These are phyloP conservation scores for Pseudoips prasinana DNA, from an alignment of 2,888 invertebrate species.

Conservation along the genomic window DNA sequence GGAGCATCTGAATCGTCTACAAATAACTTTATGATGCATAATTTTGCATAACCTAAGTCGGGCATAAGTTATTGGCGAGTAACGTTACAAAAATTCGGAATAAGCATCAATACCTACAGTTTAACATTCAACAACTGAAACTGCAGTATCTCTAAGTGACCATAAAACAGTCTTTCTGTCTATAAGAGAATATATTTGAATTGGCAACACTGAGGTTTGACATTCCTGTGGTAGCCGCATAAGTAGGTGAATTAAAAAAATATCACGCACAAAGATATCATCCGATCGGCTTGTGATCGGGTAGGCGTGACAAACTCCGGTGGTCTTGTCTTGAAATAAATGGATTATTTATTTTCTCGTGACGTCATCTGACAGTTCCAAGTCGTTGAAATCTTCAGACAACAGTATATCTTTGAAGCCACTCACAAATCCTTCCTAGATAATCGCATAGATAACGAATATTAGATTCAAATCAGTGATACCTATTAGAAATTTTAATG, in stretches of 20 bases:
- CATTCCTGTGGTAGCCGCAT: constrained; percentile 28
- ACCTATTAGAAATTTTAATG: too few species aligned
- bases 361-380: constrained; percentile 19
- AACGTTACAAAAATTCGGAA: constrained; percentile 22
- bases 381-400: too few species aligned
- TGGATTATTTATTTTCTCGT: constrained; percentile 21
- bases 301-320: constrained; percentile 40
- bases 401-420: too few species aligned
- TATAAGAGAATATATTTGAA: constrained; percentile 35
- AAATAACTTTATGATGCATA: constrained; percentile 1
- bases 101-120: constrained; percentile 17
- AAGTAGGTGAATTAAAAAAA: constrained; percentile 41
- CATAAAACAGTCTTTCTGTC: constrained; percentile 29
- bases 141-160: constrained; percentile 23
- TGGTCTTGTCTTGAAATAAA: constrained; percentile 33
- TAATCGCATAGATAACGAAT: too few species aligned
- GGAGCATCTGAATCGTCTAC: neutral
- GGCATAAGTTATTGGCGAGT: neutral
- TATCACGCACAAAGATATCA: constrained; percentile 41
- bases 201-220: constrained; percentile 43
- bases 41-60: neutral
- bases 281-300: constrained; percentile 45
- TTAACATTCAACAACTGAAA: constrained; percentile 27
- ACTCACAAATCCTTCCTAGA: too few species aligned
- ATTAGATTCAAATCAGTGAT: too few species aligned